phyloP scores from a whole-genome alignment of 2,888 invertebrate species.

The Elegia similella region DNA sequence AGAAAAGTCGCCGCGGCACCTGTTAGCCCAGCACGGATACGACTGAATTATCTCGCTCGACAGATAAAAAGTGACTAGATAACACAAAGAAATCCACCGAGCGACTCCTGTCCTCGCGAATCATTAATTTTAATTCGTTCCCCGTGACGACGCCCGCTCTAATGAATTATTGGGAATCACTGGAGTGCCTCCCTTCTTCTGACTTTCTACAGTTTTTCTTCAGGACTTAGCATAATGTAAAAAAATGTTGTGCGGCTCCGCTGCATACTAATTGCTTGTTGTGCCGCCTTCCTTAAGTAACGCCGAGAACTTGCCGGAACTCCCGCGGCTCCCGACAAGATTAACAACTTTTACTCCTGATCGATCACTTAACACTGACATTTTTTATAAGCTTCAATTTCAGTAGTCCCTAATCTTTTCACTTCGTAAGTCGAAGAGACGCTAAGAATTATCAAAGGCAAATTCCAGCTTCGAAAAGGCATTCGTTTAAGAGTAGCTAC shows the following conservation, averaged over 20 bases:
- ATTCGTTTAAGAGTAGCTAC: conserved; percentile 44
- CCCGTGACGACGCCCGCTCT: conserved; percentile 73
- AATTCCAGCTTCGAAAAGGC: conserved; percentile 40
- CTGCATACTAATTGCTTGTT: conserved; percentile 80
- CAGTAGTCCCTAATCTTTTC: conserved; percentile 50
- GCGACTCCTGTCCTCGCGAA: conserved; percentile 69
- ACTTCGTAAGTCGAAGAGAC: conserved; percentile 30
- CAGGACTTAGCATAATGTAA: conserved; percentile 77
- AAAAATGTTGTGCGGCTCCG: conserved; percentile 74
- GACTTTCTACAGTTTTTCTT: conserved; percentile 72
- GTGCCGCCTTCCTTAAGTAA: conserved; percentile 64
- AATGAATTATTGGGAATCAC: conserved; percentile 81
- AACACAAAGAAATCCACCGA: conserved; percentile 65
- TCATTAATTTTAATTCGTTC: conserved; percentile 81
- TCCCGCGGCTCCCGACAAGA: conserved; percentile 63
- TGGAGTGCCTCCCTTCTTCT: conserved; percentile 56
- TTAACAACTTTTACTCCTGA: conserved; percentile 74
- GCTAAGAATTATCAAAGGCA: conserved; percentile 39
- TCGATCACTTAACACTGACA: conserved; percentile 67
- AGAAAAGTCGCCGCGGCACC: conserved; percentile 64
- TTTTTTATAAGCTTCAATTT: conserved; percentile 58
- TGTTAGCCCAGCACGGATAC: conserved; percentile 47
- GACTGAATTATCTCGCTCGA: conserved; percentile 64
- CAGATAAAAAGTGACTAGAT: conserved; percentile 73
- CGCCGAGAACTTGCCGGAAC: conserved; percentile 63